A percentile compares a stretch with the other conserved stretches of the same genome.
Evolutionary conservation across 2,113 vertebrate genomes (phyloP).

Genomic region (Noctilio leporinus): DNA sequence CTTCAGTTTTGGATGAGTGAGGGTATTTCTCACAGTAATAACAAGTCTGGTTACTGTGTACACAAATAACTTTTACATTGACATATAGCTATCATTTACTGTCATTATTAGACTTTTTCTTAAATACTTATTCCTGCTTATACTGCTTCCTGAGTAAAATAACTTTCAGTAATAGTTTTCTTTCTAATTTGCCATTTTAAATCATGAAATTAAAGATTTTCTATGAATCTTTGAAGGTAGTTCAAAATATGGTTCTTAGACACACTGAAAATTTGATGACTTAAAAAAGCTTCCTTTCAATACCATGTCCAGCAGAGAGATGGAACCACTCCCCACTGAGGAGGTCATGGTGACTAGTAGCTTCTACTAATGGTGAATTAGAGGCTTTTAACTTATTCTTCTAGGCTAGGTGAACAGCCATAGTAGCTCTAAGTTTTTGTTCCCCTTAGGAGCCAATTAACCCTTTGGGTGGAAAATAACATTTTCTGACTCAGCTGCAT

Average conservation of each 20-base stretch:
- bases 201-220: background rate
- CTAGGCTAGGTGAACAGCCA: background rate
- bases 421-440: background rate
- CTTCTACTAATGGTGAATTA: background rate
- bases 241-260: background rate
- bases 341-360: no score
- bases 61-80: background rate
- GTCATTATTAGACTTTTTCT: background rate
- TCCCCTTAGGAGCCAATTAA: conserved; percentile 38
- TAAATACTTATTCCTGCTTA: background rate
- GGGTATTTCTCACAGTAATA: conserved; percentile 14
- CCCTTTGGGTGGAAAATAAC: conserved; percentile 23
- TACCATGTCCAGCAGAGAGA: rapidly evolving
- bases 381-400: background rate
- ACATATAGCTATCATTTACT: background rate
- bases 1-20: no score
- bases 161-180: background rate
- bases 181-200: background rate
- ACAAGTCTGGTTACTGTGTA: background rate
- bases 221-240: background rate
- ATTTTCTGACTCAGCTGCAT: conserved; percentile 25
- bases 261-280: background rate
- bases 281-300: background rate
- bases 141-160: background rate
- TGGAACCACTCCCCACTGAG: background rate